Base-by-base conservation (phyloP, 1,140 invertebrate species). In the Brachionus calyciflorus region DNA sequence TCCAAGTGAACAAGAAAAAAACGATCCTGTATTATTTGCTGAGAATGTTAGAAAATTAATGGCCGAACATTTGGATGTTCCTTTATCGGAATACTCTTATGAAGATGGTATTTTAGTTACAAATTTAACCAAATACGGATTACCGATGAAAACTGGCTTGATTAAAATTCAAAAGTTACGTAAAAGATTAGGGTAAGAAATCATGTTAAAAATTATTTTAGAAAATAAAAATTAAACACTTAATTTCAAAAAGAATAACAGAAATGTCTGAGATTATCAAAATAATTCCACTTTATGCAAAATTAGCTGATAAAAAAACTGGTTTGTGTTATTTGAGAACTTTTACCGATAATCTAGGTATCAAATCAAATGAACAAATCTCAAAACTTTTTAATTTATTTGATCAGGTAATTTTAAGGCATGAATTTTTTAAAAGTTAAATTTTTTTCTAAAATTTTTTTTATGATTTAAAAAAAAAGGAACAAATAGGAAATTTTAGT, bases 21-120 rank as follows among this genome's bases (percentile, higher is more conserved):
- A 88, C 77, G 90, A 97, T 87, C 91, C 93, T 0, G 92, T 92
- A 82, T 86, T 96, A 9, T 98, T 91, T 86, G 94, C 93, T 2
- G 89, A 89, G 78, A 96, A 96, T 86, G 93, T 98, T n/a, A 87
- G 93, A 78, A 88, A 90, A 79, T 88, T 92, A 53, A 96, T 96
- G 93, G 92, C 94, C 30, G 90, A 91, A 93, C 94, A 73, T 17
- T 41, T 73, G 28, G 9, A 21, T 21, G 69, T 73, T 10, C 69
- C 69, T 3, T 19, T 49, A 14, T 73, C 69, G 19, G 69, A 73
- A 10, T 55, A 51, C 51, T 73, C 69, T 9, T 73, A 73, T 24
- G 69, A 73, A 49, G 69, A 73, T 17, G 69, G 69, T 26, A 73
- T 51, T 33, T 73, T 73, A 17, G 30, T 73, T 24, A 73, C 49